Percentiles rank a stretch among this genome's conserved stretches.
Evolutionary conservation across 2,888 invertebrate species (phyloP).

Genomic region (Drosophila prostipennis): DNA sequence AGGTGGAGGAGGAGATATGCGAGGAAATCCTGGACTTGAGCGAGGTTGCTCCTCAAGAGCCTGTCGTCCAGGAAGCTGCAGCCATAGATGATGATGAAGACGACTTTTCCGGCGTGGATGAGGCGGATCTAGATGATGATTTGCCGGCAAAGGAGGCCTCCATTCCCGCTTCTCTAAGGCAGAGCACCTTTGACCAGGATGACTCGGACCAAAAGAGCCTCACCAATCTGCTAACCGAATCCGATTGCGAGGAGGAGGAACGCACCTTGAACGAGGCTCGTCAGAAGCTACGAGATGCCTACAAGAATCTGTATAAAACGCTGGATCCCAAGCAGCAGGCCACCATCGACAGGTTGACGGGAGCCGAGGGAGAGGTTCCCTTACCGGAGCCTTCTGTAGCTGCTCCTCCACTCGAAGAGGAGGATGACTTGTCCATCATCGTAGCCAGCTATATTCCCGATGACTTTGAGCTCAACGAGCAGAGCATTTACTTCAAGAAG

Average conservation of each 20-base stretch:
- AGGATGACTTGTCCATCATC: conserved; percentile 82
- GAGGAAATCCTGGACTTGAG: conserved; percentile 78
- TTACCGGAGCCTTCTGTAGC: background rate
- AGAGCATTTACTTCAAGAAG: conserved; percentile 66
- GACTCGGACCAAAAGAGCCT: conserved; percentile 77
- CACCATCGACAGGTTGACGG: conserved; percentile 51
- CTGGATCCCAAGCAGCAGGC: conserved; percentile 50
- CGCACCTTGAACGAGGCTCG: conserved; percentile 65
- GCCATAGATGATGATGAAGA: conserved; percentile 61
- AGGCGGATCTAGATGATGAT: conserved; percentile 50
- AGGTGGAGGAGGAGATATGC: conserved; percentile 77
- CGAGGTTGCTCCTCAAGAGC: conserved; percentile 26
- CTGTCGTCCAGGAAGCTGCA: conserved; percentile 5
- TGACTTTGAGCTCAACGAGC: conserved; percentile 64
- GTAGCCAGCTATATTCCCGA: conserved; percentile 82
- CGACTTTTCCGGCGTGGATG: conserved; percentile 69
- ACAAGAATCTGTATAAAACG: conserved; percentile 57
- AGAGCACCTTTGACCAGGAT: conserved; percentile 71
- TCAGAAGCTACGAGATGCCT: conserved; percentile 60
- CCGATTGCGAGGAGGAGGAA: conserved; percentile 77
- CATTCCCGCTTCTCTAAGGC: conserved; percentile 36
- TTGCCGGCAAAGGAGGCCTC: conserved; percentile 1
- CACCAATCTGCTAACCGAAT: conserved; percentile 75
- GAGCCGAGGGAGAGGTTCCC: conserved; percentile 6
- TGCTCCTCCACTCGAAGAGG: conserved; percentile 60